These are phyloP conservation scores for Andrena bicolor DNA, from an alignment of 2,888 invertebrate genomes.

Conservation along the genomic window DNA sequence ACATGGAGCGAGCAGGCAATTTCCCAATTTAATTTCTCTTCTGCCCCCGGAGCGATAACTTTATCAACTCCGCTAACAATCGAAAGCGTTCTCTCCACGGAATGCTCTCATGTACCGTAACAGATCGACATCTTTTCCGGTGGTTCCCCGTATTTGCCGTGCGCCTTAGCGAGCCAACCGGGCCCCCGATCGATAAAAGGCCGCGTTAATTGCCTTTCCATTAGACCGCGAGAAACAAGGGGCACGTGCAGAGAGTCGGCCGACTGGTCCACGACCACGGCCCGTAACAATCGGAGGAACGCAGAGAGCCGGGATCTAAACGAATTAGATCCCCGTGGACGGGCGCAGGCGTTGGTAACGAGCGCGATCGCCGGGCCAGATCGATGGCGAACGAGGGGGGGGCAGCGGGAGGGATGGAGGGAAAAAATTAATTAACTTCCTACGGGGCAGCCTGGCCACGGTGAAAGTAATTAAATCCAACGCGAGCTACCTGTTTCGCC, in stretches of 20 bases:
- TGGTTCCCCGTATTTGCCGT: conserved; percentile 29
- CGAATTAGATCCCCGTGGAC: conserved; percentile 54
- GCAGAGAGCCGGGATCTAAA: conserved; percentile 40
- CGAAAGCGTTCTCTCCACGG: conserved; percentile 9
- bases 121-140: conserved; percentile 10
- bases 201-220: conserved; percentile 68
- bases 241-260: conserved; percentile 59
- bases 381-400: conserved; percentile 17
- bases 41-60: conserved; percentile 9
- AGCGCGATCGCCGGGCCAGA: conserved; percentile 50
- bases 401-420: background rate
- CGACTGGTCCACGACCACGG: conserved; percentile 58
- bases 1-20: background rate
- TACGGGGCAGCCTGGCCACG: conserved; percentile 31
- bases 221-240: conserved; percentile 59
- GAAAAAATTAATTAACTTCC: conserved; percentile 66
- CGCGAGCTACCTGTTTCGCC: conserved; percentile 51
- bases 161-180: conserved; percentile 13
- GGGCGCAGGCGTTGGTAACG: conserved; percentile 50
- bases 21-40: conserved; percentile 9
- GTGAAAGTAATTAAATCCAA: conserved; percentile 72
- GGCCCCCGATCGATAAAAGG: conserved; percentile 54
- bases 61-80: conserved; percentile 15
- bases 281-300: conserved; percentile 54
- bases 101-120: conserved; percentile 8